phyloP scores from a whole-genome alignment of 1,140 invertebrate species.

The Heliconius congener region DNA sequence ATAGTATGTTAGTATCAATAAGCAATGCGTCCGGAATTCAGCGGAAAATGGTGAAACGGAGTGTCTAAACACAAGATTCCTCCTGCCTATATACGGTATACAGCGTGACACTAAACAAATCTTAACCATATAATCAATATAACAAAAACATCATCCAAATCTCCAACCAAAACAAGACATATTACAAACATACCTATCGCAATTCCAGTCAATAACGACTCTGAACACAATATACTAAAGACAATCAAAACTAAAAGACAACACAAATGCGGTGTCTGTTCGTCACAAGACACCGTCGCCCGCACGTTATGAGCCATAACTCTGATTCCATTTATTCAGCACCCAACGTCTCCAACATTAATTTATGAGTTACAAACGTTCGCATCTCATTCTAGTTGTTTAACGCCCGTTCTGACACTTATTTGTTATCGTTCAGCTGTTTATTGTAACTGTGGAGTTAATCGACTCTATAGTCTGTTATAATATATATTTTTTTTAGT shows the following conservation, averaged over 20 bases:
- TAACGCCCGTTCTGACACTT: slow-evolving; percentile 75
- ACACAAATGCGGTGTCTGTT: slow-evolving; percentile 54
- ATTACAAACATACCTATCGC: not conserved
- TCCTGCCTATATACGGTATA: no score
- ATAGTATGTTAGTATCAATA: rapidly evolving
- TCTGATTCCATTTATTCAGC: slow-evolving; percentile 76
- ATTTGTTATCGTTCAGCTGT: slow-evolving; percentile 36
- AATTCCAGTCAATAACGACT: slow-evolving; percentile 28
- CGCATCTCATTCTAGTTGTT: slow-evolving; percentile 68
- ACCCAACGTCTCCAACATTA: slow-evolving; percentile 65
- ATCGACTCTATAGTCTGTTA: not conserved
- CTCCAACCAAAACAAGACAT: not conserved
- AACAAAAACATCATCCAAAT: no score
- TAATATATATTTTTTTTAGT: not conserved
- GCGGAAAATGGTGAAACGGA: no score
- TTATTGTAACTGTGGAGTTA: not conserved
- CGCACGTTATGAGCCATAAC: slow-evolving; percentile 72
- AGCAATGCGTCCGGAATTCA: no score
- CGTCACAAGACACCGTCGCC: slow-evolving; percentile 54
- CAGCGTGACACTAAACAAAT: no score
- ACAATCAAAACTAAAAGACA: slow-evolving; percentile 50
- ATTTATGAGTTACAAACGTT: slow-evolving; percentile 74
- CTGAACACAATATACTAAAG: slow-evolving; percentile 20
- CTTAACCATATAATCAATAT: no score
- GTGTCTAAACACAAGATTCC: no score